Conservation (phyloP, 2,797 vertebrate species). For the Tenualosa ilisha region DNA sequence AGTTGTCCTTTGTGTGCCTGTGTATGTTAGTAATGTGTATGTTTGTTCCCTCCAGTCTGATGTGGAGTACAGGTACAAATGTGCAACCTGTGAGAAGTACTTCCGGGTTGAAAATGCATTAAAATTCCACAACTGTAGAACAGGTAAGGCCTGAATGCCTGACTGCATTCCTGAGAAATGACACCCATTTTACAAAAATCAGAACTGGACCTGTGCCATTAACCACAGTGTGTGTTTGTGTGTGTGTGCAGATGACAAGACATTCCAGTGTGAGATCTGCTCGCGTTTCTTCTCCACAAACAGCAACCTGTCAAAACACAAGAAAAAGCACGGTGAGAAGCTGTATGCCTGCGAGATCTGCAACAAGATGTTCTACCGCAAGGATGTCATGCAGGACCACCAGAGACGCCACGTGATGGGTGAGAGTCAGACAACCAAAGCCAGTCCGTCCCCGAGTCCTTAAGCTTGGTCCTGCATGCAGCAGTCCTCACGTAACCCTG, state of each 20-base stretch:
- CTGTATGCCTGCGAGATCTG: conserved; percentile 95
- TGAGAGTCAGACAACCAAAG: conserved; percentile 52
- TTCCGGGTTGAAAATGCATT: conserved; percentile 94
- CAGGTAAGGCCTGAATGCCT: conserved; percentile 73
- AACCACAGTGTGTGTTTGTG: background rate
- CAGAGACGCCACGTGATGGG: conserved; percentile 91
- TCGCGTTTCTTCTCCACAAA: conserved; percentile 99
- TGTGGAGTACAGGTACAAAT: conserved; percentile 88
- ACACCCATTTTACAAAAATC: background rate
- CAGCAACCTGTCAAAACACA: conserved; percentile 99
- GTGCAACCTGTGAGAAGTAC: conserved; percentile 90
- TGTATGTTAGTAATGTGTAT: background rate
- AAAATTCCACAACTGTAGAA: conserved; percentile 97
- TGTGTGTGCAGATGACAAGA: conserved; percentile 89
- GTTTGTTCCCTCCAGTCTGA: conserved; percentile 76
- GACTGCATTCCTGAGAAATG: background rate
- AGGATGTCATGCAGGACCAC: conserved; percentile 98
- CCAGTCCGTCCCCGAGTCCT: background rate
- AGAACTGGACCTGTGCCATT: background rate
- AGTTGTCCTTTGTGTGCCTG: background rate
- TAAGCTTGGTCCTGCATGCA: no score
- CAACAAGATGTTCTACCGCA: conserved; percentile 97
- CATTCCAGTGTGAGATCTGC: conserved; percentile 99
- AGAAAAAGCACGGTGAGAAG: conserved; percentile 98
- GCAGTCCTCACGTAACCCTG: no score